phyloP scores from a whole-genome alignment of 37 sponge, comb jelly and placozoan species.

The Oscarella lobularis region DNA sequence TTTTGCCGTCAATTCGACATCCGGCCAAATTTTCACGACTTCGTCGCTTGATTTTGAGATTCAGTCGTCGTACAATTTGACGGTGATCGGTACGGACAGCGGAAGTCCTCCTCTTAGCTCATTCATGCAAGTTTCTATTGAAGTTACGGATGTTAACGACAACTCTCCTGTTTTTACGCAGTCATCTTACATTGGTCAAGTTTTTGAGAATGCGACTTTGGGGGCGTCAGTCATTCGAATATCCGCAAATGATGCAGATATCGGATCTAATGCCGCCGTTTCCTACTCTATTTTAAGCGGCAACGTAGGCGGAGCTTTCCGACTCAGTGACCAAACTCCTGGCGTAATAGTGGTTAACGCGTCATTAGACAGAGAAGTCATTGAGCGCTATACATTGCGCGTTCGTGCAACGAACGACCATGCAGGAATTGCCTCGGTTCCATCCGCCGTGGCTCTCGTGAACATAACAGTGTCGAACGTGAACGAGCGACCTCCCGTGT shows the following conservation, averaged over 20 bases:
- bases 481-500: background rate
- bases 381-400: background rate
- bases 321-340: constrained; percentile 2
- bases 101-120: background rate
- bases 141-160: background rate
- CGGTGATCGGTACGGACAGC: background rate
- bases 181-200: background rate
- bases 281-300: background rate
- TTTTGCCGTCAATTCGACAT: background rate
- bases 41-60: background rate
- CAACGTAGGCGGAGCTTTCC: background rate
- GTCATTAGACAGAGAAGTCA: background rate
- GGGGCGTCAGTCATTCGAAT: background rate
- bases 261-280: background rate
- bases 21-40: background rate
- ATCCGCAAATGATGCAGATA: constrained; percentile 14
- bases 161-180: background rate
- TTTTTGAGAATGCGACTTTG: constrained; percentile 1
- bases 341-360: background rate
- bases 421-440: background rate
- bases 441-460: background rate
- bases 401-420: background rate
- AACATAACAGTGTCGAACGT: background rate
- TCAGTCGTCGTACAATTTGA: background rate
- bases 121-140: background rate